A percentile compares a stretch with the other conserved stretches of the same genome.
These are phyloP conservation scores for Ranitomeya imitator DNA, from an alignment of 2,113 vertebrate species.

Conservation along the genomic window DNA sequence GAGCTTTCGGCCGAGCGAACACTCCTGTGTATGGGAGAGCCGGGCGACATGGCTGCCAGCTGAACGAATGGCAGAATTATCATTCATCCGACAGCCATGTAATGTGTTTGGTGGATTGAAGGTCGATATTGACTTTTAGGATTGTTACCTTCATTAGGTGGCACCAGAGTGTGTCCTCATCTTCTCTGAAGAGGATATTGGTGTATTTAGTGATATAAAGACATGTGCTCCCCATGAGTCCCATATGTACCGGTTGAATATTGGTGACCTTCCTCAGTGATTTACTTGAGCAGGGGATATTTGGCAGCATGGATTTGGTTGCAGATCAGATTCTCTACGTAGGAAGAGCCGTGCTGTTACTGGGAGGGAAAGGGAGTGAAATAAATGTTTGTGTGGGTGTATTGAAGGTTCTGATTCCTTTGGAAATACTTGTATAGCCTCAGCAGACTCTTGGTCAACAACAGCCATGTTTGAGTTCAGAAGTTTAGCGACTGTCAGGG, in stretches of 20 bases:
- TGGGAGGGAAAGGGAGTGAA: slow-evolving; percentile 38
- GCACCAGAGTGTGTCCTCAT: too few relatives aligned
- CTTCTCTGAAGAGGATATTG: too few relatives aligned
- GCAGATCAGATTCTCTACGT: not conserved
- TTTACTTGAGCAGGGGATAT: not conserved
- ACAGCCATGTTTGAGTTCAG: not conserved
- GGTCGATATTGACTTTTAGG: too few relatives aligned
- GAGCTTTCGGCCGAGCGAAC: too few relatives aligned
- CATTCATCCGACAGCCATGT: too few relatives aligned
- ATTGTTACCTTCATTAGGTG: too few relatives aligned
- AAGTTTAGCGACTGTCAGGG: not conserved
- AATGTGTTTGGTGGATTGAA: too few relatives aligned
- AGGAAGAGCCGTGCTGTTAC: not conserved
- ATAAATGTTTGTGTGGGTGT: slow-evolving; percentile 42
- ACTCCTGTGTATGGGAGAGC: too few relatives aligned
- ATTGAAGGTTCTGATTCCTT: not conserved
- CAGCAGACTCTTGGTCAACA: not conserved
- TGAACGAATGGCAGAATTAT: too few relatives aligned
- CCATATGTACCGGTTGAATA: too few relatives aligned
- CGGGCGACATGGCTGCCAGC: too few relatives aligned
- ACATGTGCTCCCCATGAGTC: not conserved
- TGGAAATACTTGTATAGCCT: not conserved
- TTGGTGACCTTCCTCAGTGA: not conserved
- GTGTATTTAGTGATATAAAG: not conserved
- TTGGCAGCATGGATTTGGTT: too few relatives aligned